A percentile compares a stretch with the other conserved stretches of the same genome.
phyloP scores from a whole-genome alignment of 1,140 invertebrate species.

The Andrena cerasifolii region DNA sequence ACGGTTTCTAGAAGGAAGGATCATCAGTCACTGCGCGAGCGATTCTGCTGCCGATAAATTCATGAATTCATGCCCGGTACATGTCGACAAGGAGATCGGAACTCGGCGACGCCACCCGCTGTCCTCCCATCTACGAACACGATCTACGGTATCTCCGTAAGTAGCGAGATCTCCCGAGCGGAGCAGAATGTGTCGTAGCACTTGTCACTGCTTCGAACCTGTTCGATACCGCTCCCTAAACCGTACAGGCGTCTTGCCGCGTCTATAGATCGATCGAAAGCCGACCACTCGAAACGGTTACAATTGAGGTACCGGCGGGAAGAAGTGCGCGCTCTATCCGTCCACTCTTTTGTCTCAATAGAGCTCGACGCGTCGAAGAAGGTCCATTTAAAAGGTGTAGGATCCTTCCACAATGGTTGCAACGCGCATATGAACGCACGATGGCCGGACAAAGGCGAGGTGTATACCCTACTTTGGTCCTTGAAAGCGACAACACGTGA shows the following conservation, averaged over 20 bases:
- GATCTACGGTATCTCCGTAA: conserved; percentile 41
- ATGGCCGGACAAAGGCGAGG: neutral
- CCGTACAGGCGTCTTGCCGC: too few species aligned
- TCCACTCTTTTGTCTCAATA: too few species aligned
- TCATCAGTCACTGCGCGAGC: conserved; percentile 50
- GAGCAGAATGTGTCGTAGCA: conserved; percentile 17
- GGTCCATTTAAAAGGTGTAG: too few species aligned
- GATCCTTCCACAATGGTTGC: too few species aligned
- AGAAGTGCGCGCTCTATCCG: neutral
- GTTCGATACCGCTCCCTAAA: neutral
- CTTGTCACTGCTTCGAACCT: neutral
- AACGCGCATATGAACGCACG: neutral
- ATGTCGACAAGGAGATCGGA: conserved; percentile 44
- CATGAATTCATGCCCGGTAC: conserved; percentile 45
- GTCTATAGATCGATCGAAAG: neutral
- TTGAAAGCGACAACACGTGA: conserved; percentile 29
- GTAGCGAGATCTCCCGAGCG: conserved; percentile 14
- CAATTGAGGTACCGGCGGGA: neutral
- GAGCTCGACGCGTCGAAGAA: too few species aligned
- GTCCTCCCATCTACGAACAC: conserved; percentile 52
- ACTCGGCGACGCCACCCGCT: conserved; percentile 45
- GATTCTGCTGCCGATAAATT: conserved; percentile 58
- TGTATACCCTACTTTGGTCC: neutral
- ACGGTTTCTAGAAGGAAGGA: conserved; percentile 32
- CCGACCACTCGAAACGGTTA: neutral